Evolutionary conservation across 30 jellyfish, hydroid and myxozoan genomes (phyloP), one percentile per base, ranked within the genome.

Genomic region (Mastigias papua): DNA sequence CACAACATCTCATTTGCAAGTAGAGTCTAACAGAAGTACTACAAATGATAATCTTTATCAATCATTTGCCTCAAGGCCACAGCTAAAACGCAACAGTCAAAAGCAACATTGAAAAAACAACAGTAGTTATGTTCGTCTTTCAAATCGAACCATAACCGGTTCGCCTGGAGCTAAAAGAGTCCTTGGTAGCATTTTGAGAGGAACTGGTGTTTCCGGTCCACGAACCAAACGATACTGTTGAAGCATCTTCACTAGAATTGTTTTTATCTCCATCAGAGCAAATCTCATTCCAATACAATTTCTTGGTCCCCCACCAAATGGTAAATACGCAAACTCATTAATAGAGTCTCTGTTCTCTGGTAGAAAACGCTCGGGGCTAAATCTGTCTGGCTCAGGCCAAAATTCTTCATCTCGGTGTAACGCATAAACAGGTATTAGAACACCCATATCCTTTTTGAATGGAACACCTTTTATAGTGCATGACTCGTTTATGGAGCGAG

Each of bases 301-400:
- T 17, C 96, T 48, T 17, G 96, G 96, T 25, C 96, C 96, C n/a
- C 20, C 29, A 25, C 96, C 96, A 57, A 88, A 88, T 13, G 91
- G 96, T 73, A 87, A 50, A 34, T 87, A 87, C 21, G 96, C 83
- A 63, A 87, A 87, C 34, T 29, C 81, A 30, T 64, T 68, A n/a
- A 87, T 87, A 34, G 88, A 58, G 29, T 87, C 87, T 19, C 50
- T 76, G 81, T 87, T 78, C 58, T 75, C 95, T 0, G 95, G 90
- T 2, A 86, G 86, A 32, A 86, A 86, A 25, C 95, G 84, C 34
- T 87, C 96, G 34, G 96, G 96, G 20, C 51, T 87, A 64, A 64
- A 87, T 16, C 32, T 31, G 20, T 87, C 91, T n/a, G 96, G 96
- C 23, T 87, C 91, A 7, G 88, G 60, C 83, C 82, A 87, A 35